Conservation (phyloP, 2,888 invertebrate species). For the Mayetiola destructor region DNA sequence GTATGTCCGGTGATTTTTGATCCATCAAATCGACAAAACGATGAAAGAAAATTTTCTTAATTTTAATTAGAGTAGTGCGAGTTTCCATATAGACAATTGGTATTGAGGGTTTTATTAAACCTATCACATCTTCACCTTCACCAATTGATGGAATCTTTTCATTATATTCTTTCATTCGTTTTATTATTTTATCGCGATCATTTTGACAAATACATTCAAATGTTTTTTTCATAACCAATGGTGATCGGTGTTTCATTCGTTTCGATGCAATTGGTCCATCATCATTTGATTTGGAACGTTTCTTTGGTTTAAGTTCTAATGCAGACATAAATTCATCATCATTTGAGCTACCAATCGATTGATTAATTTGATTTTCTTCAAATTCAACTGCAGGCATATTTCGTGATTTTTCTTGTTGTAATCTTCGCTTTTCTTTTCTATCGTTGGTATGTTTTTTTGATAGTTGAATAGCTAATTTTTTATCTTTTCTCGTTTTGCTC, state of each 20-base stretch:
- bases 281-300: not conserved
- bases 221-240: conserved; percentile 1
- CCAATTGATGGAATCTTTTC: not conserved
- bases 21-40: conserved; percentile 1
- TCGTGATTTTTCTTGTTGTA: too few relatives aligned
- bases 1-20: not conserved
- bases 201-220: not conserved
- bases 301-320: not conserved
- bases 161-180: not conserved
- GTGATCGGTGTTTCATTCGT: not conserved
- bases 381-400: too few relatives aligned
- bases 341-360: too few relatives aligned
- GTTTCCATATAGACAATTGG: not conserved
- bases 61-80: not conserved
- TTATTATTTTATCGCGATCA: not conserved
- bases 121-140: not conserved
- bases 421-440: not conserved
- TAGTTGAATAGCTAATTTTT: not conserved
- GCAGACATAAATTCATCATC: too few relatives aligned
- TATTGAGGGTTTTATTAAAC: not conserved
- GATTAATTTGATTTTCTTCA: too few relatives aligned
- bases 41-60: not conserved
- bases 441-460: not conserved
- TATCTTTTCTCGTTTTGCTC: not conserved
- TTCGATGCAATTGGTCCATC: not conserved